Percentiles rank a stretch among this genome's conserved stretches.
phyloP scores from a whole-genome alignment of 2,797 vertebrate genomes.

The Adrianichthys oophorus region DNA sequence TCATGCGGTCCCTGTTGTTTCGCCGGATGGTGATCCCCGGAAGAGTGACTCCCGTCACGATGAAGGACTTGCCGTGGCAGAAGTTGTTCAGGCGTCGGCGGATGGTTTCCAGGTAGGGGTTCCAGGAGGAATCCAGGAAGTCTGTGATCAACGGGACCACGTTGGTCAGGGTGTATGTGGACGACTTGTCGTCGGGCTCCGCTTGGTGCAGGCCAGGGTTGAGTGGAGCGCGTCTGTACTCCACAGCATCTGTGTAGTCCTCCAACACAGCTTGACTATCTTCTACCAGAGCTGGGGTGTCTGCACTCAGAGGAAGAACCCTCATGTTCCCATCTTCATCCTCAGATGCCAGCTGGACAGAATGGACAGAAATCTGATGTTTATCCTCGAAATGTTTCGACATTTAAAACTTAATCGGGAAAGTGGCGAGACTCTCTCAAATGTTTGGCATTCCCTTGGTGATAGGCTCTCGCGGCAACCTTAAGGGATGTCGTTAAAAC shows the following conservation, averaged over 20 bases:
- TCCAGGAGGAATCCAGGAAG: constrained; percentile 64
- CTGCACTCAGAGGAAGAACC: constrained; percentile 56
- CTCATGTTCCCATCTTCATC: constrained; percentile 69
- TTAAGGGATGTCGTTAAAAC: too few species aligned
- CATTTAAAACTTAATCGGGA: not conserved
- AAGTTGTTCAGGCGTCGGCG: constrained; percentile 78
- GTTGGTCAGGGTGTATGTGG: constrained; percentile 76
- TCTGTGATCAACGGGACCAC: constrained; percentile 60
- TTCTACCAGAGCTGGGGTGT: constrained; percentile 59
- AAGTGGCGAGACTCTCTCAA: not conserved
- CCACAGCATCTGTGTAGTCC: constrained; percentile 67
- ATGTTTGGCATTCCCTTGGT: too few species aligned
- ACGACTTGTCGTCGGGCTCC: constrained; percentile 67
- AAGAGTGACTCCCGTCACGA: constrained; percentile 68
- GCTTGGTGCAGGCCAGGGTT: constrained; percentile 75
- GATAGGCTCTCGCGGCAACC: too few species aligned
- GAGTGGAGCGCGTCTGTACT: constrained; percentile 59
- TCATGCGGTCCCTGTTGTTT: constrained; percentile 56
- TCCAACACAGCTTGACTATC: constrained; percentile 67
- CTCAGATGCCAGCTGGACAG: constrained; percentile 58
- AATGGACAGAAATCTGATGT: not conserved
- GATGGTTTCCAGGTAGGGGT: constrained; percentile 55
- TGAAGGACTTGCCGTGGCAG: constrained; percentile 65
- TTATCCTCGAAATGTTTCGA: not conserved
- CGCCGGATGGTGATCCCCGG: constrained; percentile 55